Evolutionary conservation across 1,140 invertebrate genomes (phyloP).

Genomic region (Drosophila bifasciata): DNA sequence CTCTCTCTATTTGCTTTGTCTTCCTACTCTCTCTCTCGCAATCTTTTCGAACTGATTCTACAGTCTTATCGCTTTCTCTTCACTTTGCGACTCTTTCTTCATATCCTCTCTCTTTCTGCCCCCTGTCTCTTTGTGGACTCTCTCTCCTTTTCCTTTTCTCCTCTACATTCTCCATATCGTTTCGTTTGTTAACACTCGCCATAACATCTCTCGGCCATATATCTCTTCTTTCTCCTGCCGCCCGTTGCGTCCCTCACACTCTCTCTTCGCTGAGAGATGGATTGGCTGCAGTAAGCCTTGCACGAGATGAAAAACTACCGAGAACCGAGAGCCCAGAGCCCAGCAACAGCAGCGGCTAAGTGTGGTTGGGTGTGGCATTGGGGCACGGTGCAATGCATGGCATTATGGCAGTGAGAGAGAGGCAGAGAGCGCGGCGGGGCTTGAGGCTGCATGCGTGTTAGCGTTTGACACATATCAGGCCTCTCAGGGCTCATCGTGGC

Average conservation of each 20-base stretch:
- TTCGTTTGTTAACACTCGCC: too few species aligned
- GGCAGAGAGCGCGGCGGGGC: background rate
- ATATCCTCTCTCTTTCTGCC: background rate
- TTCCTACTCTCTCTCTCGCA: too few species aligned
- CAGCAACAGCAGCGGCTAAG: conserved; percentile 39
- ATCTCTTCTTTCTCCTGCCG: background rate
- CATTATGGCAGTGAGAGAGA: background rate
- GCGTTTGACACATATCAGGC: conserved; percentile 62
- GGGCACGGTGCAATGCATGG: background rate
- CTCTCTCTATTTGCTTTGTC: too few species aligned
- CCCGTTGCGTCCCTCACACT: background rate
- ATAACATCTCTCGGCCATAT: too few species aligned
- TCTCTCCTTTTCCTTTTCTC: background rate
- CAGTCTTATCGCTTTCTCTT: too few species aligned
- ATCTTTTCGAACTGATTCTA: too few species aligned
- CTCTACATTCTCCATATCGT: too few species aligned
- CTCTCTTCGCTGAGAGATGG: conserved; percentile 46
- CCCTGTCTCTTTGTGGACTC: too few species aligned
- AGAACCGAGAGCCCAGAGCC: background rate
- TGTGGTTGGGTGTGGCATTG: background rate
- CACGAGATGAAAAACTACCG: conserved; percentile 61
- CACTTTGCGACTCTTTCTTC: too few species aligned
- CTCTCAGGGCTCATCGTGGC: conserved; percentile 16
- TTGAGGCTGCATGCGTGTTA: conserved; percentile 17
- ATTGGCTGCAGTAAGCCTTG: conserved; percentile 67